Base-by-base conservation (phyloP, 1,140 invertebrate species). In the Teleopsis dalmanni region DNA sequence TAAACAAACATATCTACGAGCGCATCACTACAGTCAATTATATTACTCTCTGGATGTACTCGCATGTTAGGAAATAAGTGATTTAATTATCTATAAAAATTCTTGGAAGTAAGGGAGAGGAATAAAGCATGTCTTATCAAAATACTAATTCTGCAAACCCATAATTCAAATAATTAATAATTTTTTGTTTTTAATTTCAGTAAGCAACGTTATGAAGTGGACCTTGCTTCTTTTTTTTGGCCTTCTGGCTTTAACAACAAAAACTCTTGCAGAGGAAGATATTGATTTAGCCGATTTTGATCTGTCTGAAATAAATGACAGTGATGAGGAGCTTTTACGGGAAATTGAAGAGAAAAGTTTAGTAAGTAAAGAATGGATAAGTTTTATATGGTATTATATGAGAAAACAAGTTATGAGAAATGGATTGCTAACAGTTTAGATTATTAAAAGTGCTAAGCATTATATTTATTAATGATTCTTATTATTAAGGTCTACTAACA, bases 311-410 rank as follows among this genome's bases (percentile, higher is more conserved):
- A 54, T 67, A 11, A 60, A 67, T 34, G 67, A 70, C 6, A 54
- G 57, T 37, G 67, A 66, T 25, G 68, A 71, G 45, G 61, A 65
- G 47, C 57, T 58, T n/a, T 31, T 71, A 40, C 49, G 42, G 3
- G 40, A 65, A 47, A 57, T 71, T 0, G 68, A 71, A 44, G 57
- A 68, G 46, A 70, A 68, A 47, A 53, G 48, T 23, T 51, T 54
- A 51, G 68, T 70, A 41, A 49, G 56, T 2, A 23, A 34, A 19
- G 9, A n/a, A 21, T 36, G 16, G 2, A 27, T 7, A 9, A n/a
- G 21, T 13, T 8, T 33, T 34, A 11, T 18, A 22, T 1, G 4
- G 4, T 23, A 43, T 16, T 29, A 22, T 3, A 26, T 43, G 9
- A 14, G 7, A 9, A n/a, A 7, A 9, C 18, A 14, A 37, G 9